Base-by-base conservation (phyloP, 2,888 invertebrate species). In the Nemurella pictetii region DNA sequence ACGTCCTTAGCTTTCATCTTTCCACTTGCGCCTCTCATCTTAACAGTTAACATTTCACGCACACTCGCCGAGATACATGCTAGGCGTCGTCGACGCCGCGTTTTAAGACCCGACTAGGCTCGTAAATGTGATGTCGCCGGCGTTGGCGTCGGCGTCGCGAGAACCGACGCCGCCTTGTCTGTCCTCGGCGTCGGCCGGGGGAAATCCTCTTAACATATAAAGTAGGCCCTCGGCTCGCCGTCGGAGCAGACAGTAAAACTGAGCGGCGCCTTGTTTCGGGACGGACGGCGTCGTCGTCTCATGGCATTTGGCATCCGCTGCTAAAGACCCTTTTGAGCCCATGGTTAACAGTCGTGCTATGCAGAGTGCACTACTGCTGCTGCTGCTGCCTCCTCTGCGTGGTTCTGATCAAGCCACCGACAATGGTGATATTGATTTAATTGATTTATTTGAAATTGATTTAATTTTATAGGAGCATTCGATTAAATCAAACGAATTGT, bases 21-120 rank as follows among this genome's bases (percentile, higher is more conserved):
- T 80, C 80, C 30, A 80, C 80, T 80, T 25, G 29, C 30, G 30
- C 25, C 28, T 7, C 81, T 81, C 36, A 27, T 81, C 81, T 81
- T 81, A 81, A 81, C 81, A 35, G 81, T 81, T 82, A 82, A 72
- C 72, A 82, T 82, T 82, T 72, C 82, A 28, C 82, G 26, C 82
- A 82, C 82, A 15, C 72, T 2, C 78, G 3, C n/a, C n/a, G n/a
- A n/a, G n/a, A n/a, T n/a, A n/a, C n/a, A n/a, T n/a, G n/a, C 55
- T 7, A 7, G 55, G 3, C 55, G 20, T 55, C 20, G 30, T 4
- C 20, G n/a, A 0, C 30, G 30, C n/a, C 27, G 30, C 28, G 78
- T 30, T 78, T 28, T 78, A 30, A 78, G 78, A 78, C 27, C 72
- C 27, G 55, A 15, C 55, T 82, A 82, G 9, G 15, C 55, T 55